These are phyloP conservation scores for Dasypogon diadema DNA, from an alignment of 2,888 invertebrate species.

Conservation along the genomic window DNA sequence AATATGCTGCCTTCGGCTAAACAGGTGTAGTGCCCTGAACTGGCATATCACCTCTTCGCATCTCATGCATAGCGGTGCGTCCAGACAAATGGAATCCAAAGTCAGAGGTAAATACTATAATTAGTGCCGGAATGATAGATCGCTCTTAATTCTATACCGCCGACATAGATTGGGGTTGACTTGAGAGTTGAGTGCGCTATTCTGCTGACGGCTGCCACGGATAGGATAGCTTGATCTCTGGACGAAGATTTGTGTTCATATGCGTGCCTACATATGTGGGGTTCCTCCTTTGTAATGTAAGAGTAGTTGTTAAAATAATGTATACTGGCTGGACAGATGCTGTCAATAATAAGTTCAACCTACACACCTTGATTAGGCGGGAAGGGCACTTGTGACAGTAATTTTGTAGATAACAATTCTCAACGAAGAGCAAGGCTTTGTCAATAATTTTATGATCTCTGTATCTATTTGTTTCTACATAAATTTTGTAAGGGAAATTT, in stretches of 20 bases:
- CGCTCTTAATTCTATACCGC: conserved; percentile 49
- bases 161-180: conserved; percentile 1
- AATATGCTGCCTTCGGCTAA: conserved; percentile 44
- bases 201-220: neutral
- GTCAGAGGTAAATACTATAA: conserved; percentile 53
- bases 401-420: too few species aligned
- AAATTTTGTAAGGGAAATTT: too few species aligned
- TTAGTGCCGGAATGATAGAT: conserved; percentile 51
- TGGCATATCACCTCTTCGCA: conserved; percentile 32
- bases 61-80: conserved; percentile 27
- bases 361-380: neutral
- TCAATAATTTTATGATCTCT: too few species aligned
- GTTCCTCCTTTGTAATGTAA: neutral
- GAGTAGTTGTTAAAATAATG: conserved; percentile 33
- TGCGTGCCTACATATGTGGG: too few species aligned
- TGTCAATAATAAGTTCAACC: conserved; percentile 26
- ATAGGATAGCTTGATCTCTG: neutral
- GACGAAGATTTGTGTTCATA: too few species aligned
- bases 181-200: conserved; percentile 16
- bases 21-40: conserved; percentile 41
- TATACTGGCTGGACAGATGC: conserved; percentile 18
- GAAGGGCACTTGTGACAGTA: neutral
- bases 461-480: too few species aligned
- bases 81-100: conserved; percentile 50
- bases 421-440: too few species aligned